phyloP scores from a whole-genome alignment of 2,888 invertebrate genomes.

The Hirtodrosophila duncani region DNA sequence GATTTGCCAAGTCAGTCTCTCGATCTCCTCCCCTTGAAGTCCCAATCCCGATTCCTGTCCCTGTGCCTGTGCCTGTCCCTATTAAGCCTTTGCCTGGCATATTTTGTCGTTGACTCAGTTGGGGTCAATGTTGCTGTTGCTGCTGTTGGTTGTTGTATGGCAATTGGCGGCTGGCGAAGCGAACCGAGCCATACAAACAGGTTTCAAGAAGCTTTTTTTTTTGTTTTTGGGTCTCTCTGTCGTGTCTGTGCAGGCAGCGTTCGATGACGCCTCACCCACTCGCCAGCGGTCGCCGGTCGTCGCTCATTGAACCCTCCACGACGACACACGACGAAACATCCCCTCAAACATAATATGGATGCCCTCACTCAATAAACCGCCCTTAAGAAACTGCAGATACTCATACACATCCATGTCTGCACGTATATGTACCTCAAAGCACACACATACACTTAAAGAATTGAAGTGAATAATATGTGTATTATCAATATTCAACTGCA shows the following conservation, averaged over 20 bases:
- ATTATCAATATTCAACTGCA: no score
- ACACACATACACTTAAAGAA: no score
- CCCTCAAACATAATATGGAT: no score
- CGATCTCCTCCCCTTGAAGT: not conserved
- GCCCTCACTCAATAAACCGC: conserved; percentile 18
- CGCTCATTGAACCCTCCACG: conserved; percentile 9
- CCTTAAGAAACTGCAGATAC: conserved; percentile 12
- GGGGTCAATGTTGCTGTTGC: conserved; percentile 65
- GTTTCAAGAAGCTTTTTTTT: conserved; percentile 41
- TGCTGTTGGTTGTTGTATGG: conserved; percentile 14
- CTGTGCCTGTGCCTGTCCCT: conserved; percentile 5
- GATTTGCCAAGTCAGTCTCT: conserved; percentile 42
- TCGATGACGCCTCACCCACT: conserved; percentile 26
- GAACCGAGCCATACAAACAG: no score
- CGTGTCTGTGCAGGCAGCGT: conserved; percentile 22
- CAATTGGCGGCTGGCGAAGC: conserved; percentile 24
- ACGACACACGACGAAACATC: conserved; percentile 19
- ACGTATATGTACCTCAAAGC: no score
- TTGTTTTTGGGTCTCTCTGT: no score
- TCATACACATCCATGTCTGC: no score
- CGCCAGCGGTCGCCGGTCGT: not conserved
- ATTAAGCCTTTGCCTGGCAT: conserved; percentile 50
- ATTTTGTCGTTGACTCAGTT: conserved; percentile 71
- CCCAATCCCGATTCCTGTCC: conserved; percentile 1
- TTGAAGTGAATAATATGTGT: no score